Conservation (phyloP, 1,140 invertebrate genomes). For the Lepidurus arcticus region DNA sequence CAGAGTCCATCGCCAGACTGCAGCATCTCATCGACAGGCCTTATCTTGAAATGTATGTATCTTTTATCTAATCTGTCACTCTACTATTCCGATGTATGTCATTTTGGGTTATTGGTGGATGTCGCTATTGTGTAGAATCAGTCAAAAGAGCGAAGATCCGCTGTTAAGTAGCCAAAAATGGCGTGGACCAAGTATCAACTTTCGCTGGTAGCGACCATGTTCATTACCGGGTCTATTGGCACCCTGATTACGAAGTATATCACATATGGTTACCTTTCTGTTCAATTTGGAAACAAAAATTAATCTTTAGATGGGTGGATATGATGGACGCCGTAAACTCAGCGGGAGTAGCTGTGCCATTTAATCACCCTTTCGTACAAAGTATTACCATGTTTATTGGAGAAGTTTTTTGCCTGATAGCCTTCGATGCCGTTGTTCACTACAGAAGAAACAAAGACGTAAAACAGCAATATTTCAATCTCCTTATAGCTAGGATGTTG, state of each 20-base stretch:
- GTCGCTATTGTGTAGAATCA: neutral
- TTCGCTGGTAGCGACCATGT: neutral
- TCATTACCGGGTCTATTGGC: neutral
- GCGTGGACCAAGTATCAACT: neutral
- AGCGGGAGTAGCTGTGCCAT: neutral
- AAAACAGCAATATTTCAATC: neutral
- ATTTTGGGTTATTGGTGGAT: neutral
- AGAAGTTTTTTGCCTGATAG: neutral
- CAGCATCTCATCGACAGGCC: neutral
- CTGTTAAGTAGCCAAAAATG: neutral
- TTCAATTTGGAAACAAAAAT: neutral
- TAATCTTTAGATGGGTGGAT: neutral
- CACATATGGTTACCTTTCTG: neutral
- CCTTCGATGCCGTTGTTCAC: neutral
- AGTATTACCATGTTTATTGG: constrained; percentile 1
- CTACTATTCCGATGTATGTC: neutral
- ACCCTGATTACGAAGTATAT: constrained; percentile 15
- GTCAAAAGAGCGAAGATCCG: neutral
- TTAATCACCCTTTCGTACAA: neutral
- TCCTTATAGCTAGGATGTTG: too few species aligned
- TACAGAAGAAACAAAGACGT: neutral
- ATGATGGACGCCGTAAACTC: constrained; percentile 13
- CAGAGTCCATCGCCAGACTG: too few species aligned
- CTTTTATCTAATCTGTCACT: constrained; percentile 22
- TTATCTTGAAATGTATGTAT: neutral